These are phyloP conservation scores for Drosophila basisetae DNA, from an alignment of 2,888 invertebrate genomes.

Conservation along the genomic window DNA sequence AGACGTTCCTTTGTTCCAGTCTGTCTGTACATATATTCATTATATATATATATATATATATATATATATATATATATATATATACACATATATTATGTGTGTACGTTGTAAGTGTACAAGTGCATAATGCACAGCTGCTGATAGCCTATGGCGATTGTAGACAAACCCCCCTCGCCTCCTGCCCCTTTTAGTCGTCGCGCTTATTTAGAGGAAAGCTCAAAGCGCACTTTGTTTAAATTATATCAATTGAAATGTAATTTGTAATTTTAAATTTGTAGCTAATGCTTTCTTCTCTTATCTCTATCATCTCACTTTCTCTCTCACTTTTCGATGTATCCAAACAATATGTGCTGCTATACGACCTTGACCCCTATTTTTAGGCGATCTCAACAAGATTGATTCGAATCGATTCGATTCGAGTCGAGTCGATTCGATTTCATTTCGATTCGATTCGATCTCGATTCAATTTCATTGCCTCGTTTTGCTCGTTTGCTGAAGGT, in stretches of 20 bases:
- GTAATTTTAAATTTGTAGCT: neutral
- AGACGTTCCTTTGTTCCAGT: neutral
- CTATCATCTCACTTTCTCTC: constrained; percentile 1
- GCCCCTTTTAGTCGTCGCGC: neutral
- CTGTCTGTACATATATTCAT: neutral
- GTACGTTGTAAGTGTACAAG: neutral
- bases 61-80: neutral
- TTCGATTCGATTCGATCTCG: constrained; percentile 22
- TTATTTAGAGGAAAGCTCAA: neutral
- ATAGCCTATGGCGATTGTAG: constrained; percentile 29
- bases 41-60: neutral
- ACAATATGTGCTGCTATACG: constrained; percentile 9
- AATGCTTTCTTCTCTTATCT: neutral
- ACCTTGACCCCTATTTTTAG: constrained; percentile 64
- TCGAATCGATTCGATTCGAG: constrained; percentile 18
- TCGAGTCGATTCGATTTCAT: constrained; percentile 24
- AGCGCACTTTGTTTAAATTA: neutral
- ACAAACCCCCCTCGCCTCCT: neutral
- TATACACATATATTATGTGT: neutral
- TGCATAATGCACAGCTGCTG: constrained; percentile 18
- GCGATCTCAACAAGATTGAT: constrained; percentile 14
- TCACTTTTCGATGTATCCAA: neutral
- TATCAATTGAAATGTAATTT: neutral
- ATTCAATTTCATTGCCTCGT: constrained; percentile 30
- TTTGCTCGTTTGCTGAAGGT: constrained; percentile 52